Conservation (phyloP, 1,140 invertebrate genomes). For the Temnothorax curvispinosus region DNA sequence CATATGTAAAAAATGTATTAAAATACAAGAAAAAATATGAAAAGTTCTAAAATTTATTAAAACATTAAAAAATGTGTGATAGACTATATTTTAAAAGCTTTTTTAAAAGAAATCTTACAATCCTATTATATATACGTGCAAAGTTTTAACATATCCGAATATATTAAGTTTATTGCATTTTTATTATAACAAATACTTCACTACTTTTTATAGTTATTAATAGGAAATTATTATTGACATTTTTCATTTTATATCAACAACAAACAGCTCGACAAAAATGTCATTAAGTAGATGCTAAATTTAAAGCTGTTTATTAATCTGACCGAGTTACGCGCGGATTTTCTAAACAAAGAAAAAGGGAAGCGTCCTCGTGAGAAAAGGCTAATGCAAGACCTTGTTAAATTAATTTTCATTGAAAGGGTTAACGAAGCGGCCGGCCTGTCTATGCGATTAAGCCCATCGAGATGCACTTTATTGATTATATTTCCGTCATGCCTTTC, state of each 20-base stretch:
- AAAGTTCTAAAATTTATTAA: background rate
- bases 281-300: slow-evolving; percentile 17
- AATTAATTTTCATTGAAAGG: slow-evolving; percentile 59
- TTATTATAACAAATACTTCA: background rate
- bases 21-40: background rate
- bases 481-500: slow-evolving; percentile 57
- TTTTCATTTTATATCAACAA: slow-evolving; percentile 16
- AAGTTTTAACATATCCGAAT: background rate
- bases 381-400: slow-evolving; percentile 27
- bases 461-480: slow-evolving; percentile 62
- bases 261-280: background rate
- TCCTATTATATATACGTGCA: background rate
- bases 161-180: background rate
- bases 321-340: background rate
- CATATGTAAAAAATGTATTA: background rate
- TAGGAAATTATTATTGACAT: background rate
- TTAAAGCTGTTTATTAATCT: slow-evolving; percentile 21
- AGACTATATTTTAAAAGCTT: background rate
- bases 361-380: slow-evolving; percentile 23
- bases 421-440: slow-evolving; percentile 53
- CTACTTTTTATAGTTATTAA: background rate
- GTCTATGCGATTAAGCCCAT: slow-evolving; percentile 58
- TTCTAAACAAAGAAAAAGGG: slow-evolving; percentile 31
- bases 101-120: background rate
- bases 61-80: background rate